Evolutionary conservation across 2,888 invertebrate genomes (phyloP).

Genomic region (Heterodera filipjevi): DNA sequence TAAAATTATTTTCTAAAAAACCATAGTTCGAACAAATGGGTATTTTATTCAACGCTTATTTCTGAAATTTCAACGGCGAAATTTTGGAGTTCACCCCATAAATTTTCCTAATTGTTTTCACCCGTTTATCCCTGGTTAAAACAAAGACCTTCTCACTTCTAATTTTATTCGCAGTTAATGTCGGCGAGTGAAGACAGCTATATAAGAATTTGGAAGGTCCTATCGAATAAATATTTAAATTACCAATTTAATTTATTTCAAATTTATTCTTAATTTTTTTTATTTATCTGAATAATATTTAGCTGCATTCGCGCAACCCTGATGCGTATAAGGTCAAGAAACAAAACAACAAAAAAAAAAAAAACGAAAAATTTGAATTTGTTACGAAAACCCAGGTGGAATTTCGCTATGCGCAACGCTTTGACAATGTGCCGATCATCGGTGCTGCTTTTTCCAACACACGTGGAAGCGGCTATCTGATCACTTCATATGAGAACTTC

Average conservation of each 20-base stretch:
- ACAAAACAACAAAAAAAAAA: too few species aligned
- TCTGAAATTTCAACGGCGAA: too few species aligned
- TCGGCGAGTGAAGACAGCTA: constrained; percentile 55
- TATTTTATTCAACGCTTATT: too few species aligned
- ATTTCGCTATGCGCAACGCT: constrained; percentile 50
- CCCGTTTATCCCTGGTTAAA: too few species aligned
- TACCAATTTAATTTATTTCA: too few species aligned
- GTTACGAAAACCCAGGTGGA: constrained; percentile 50
- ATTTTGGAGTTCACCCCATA: too few species aligned
- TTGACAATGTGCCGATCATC: constrained; percentile 45
- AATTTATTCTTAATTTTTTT: background rate
- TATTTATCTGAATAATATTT: background rate
- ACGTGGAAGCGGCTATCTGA: constrained; percentile 48
- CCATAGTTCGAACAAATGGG: too few species aligned
- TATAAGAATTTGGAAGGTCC: constrained; percentile 55
- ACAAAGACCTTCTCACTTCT: background rate
- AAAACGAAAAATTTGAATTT: background rate
- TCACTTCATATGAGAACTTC: constrained; percentile 41
- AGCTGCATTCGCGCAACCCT: constrained; percentile 61
- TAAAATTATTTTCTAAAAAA: too few species aligned
- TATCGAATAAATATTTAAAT: background rate
- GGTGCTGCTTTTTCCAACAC: constrained; percentile 61
- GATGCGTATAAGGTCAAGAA: constrained; percentile 56
- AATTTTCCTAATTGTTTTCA: too few species aligned
- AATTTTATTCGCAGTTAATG: constrained; percentile 43